A percentile compares a stretch with the other conserved stretches of the same genome.
These are phyloP conservation scores for Coelopa pilipes DNA, from an alignment of 2,888 invertebrate genomes.

Conservation along the genomic window DNA sequence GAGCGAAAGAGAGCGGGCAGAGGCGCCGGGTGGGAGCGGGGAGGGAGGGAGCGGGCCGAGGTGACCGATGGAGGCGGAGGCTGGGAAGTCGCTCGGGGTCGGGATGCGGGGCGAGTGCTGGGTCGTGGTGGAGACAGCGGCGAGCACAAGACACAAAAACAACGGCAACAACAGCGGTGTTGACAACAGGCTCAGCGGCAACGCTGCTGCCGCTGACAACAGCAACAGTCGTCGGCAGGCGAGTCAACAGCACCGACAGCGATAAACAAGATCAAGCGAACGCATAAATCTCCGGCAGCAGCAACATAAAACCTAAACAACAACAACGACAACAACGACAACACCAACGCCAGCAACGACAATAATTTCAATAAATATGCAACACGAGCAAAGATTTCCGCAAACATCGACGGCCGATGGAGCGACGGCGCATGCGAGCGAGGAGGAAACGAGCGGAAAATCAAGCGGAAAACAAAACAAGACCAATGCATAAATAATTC, in stretches of 20 bases:
- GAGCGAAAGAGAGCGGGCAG: too few relatives aligned
- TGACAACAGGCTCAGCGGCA: too few relatives aligned
- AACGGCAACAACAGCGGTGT: background rate
- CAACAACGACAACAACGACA: slow-evolving; percentile 16
- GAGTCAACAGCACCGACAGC: too few relatives aligned
- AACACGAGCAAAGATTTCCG: slow-evolving; percentile 26
- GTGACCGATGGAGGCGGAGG: too few relatives aligned
- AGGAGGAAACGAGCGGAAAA: slow-evolving; percentile 44
- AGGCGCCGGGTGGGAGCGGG: too few relatives aligned
- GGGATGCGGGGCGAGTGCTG: too few relatives aligned
- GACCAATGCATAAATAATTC: slow-evolving; percentile 25
- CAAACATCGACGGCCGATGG: background rate
- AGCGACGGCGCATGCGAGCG: background rate
- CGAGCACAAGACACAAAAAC: background rate
- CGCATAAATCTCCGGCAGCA: background rate
- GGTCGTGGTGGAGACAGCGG: too few relatives aligned
- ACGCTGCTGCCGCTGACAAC: too few relatives aligned
- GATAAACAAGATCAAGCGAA: too few relatives aligned
- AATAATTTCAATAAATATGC: slow-evolving; percentile 27
- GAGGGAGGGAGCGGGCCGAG: too few relatives aligned
- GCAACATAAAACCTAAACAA: slow-evolving; percentile 7
- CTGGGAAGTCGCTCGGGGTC: too few relatives aligned
- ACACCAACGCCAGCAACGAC: background rate
- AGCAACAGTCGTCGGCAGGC: too few relatives aligned
- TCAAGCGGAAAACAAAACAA: slow-evolving; percentile 40